These are phyloP conservation scores for Apodemia duryi DNA, from an alignment of 2,888 invertebrate genomes.

Conservation along the genomic window DNA sequence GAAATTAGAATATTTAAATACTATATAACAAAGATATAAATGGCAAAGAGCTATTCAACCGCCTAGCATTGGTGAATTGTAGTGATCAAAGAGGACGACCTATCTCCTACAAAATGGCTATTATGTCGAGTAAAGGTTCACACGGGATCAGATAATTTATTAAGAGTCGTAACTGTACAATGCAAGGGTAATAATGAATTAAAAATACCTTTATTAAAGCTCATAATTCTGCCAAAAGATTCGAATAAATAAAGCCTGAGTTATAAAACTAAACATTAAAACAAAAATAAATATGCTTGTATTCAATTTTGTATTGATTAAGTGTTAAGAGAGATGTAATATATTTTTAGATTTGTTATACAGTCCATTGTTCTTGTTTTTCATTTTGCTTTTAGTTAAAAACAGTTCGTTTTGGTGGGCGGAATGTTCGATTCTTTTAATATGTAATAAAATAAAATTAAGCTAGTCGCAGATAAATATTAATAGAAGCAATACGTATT, in stretches of 20 bases:
- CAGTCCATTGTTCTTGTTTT: background rate
- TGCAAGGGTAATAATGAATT: constrained; percentile 30
- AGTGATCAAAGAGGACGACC: constrained; percentile 27
- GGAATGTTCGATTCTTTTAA: background rate
- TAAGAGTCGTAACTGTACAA: constrained; percentile 32
- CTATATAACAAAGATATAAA: constrained; percentile 31
- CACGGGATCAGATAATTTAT: constrained; percentile 29
- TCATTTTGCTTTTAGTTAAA: background rate
- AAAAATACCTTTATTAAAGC: constrained; percentile 27
- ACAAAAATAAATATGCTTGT: background rate
- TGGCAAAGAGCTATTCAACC: constrained; percentile 27
- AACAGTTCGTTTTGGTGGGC: constrained; percentile 8
- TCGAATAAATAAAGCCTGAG: too few species aligned
- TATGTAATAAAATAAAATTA: background rate
- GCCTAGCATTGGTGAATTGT: constrained; percentile 28
- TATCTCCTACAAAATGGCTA: constrained; percentile 32
- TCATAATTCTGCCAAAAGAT: constrained; percentile 17
- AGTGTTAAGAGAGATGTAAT: background rate
- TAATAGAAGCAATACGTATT: background rate
- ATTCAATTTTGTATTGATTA: background rate
- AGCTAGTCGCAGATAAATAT: background rate
- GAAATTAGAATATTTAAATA: constrained; percentile 34
- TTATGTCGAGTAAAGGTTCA: constrained; percentile 27
- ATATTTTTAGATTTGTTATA: background rate
- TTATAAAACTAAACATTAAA: too few species aligned